Evolutionary conservation across 1,140 invertebrate genomes (phyloP).

Genomic region (Tetraneura akinire): DNA sequence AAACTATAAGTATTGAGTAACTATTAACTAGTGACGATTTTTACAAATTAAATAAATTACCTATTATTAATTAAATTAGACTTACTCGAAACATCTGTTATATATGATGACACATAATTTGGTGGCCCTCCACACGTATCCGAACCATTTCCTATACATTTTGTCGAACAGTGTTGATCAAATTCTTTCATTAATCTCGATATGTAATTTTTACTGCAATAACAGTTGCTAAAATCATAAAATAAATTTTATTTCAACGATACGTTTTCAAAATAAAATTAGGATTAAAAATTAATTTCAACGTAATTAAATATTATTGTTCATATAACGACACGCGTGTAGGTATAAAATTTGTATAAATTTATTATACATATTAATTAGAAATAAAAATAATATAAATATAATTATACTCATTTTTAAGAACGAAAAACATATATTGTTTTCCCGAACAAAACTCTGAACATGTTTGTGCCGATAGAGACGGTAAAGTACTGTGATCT

Average conservation of each 20-base stretch:
- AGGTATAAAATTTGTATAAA: too few species aligned
- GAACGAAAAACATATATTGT: not conserved
- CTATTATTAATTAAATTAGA: too few species aligned
- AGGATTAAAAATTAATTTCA: too few species aligned
- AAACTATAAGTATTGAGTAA: too few species aligned
- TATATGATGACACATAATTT: slow-evolving; percentile 36
- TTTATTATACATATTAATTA: too few species aligned
- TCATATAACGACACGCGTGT: too few species aligned
- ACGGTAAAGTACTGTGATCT: not conserved
- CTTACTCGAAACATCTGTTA: slow-evolving; percentile 22
- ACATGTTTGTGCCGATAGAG: slow-evolving; percentile 13
- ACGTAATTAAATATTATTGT: too few species aligned
- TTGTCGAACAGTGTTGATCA: not conserved
- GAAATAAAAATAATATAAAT: not conserved
- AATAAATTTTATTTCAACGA: not conserved
- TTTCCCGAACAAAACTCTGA: slow-evolving; percentile 17
- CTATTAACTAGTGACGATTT: too few species aligned
- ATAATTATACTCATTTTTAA: slow-evolving; percentile 18
- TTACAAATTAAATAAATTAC: too few species aligned
- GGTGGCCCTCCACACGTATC: slow-evolving; percentile 25
- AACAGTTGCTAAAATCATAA: slow-evolving; percentile 9
- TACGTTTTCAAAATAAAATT: too few species aligned
- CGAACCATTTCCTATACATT: slow-evolving; percentile 3
- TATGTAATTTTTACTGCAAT: slow-evolving; percentile 40
- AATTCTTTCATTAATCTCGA: slow-evolving; percentile 32